phyloP scores from a whole-genome alignment of 2,797 vertebrate species.

The Pogoniulus pusillus region DNA sequence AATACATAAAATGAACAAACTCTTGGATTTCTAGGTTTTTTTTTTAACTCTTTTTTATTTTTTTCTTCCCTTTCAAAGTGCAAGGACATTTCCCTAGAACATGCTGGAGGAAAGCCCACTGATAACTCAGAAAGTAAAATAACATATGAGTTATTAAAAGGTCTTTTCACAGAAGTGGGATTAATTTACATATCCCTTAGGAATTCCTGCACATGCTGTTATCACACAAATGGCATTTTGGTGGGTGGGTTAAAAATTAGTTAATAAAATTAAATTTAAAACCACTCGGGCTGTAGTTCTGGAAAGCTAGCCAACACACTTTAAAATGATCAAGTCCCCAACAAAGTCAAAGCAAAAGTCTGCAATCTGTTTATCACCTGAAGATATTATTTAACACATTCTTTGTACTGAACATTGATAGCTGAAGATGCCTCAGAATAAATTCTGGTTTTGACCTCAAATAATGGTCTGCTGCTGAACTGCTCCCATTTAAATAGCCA shows the following conservation, averaged over 20 bases:
- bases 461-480: background rate
- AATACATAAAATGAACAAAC: background rate
- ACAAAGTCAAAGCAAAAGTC: constrained; percentile 22
- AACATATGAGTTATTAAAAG: constrained; percentile 76
- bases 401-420: background rate
- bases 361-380: constrained; percentile 14
- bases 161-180: constrained; percentile 66
- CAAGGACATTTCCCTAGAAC: constrained; percentile 59
- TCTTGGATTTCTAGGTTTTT: background rate
- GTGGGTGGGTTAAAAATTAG: constrained; percentile 68
- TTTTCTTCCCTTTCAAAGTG: background rate
- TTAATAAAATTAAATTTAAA: constrained; percentile 72
- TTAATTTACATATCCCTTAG: constrained; percentile 73
- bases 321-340: constrained; percentile 3
- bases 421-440: constrained; percentile 46
- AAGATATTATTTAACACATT: constrained; percentile 30
- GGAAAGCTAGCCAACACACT: constrained; percentile 25
- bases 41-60: background rate
- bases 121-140: constrained; percentile 68
- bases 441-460: constrained; percentile 40
- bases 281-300: constrained; percentile 42
- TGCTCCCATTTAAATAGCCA: constrained; percentile 21
- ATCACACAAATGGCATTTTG: constrained; percentile 68
- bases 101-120: constrained; percentile 61
- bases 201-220: constrained; percentile 57